phyloP scores from a whole-genome alignment of 1,140 invertebrate genomes.

The Drosophila dunni region DNA sequence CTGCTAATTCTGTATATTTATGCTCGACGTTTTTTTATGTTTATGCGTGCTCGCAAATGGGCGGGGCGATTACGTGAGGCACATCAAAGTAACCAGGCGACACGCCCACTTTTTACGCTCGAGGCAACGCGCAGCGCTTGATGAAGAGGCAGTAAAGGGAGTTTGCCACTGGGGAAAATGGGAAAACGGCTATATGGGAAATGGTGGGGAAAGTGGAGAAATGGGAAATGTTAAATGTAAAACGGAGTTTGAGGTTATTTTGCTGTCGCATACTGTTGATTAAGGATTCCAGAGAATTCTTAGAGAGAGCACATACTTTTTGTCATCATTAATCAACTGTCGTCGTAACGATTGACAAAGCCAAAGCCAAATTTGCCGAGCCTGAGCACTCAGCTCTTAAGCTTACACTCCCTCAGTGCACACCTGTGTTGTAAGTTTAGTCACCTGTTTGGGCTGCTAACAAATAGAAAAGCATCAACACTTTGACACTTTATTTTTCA shows the following conservation, averaged over 20 bases:
- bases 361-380: conserved; percentile 67
- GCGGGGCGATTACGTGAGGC: conserved; percentile 61
- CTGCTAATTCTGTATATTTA: conserved; percentile 44
- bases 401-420: not conserved
- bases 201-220: not conserved
- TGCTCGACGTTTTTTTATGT: conserved; percentile 55
- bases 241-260: conserved; percentile 49
- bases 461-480: conserved; percentile 68
- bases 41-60: conserved; percentile 38
- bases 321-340: conserved; percentile 80
- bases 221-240: not conserved
- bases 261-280: conserved; percentile 71
- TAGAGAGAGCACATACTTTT: conserved; percentile 55
- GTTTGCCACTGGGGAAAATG: not conserved
- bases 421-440: conserved; percentile 18
- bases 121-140: conserved; percentile 53
- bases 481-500: conserved; percentile 77
- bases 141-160: conserved; percentile 50
- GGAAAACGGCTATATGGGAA: not conserved
- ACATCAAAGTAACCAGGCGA: conserved; percentile 72
- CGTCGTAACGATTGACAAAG: conserved; percentile 70
- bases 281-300: conserved; percentile 44
- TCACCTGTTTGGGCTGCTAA: conserved; percentile 35
- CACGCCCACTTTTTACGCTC: conserved; percentile 64
- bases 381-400: conserved; percentile 9